Base-by-base conservation (phyloP, 2,888 invertebrate genomes). In the Drosophila picticornis region DNA sequence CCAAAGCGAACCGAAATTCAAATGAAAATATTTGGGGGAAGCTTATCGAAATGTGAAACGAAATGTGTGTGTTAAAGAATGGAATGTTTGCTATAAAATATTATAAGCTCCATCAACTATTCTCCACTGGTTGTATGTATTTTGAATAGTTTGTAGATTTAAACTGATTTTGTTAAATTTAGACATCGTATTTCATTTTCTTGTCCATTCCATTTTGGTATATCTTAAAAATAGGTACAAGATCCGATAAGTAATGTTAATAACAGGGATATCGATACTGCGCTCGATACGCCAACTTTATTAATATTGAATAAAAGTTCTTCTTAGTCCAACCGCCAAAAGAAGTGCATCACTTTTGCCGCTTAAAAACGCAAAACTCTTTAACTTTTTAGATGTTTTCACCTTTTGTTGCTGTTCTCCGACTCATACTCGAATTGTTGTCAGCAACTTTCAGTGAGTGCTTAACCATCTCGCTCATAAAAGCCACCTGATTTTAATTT, bases 381-480 rank as follows among this genome's bases (percentile, higher is more conserved):
- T 29, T 2, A 6, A 16, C 13, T 46, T 16, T 16, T 19, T 22
- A 31, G 13, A 11, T 48, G 1, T 22, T 50, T 25, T 2, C 7
- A 9, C 22, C 16, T 13, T 22, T 29, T 11, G 57, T 9, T 32
- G 46, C 10, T 29, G 13, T 38, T 38, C 25, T 29, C 46, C 22
- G 19, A 10, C 2, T 34, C 22, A 9, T 1, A 19, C 25, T 67
- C 4, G 25, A 61, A 27, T 11, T 32, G 40, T 27, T 53, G 48
- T 60, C 32, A 63, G 51, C 57, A 29, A 56, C 38, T 52, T 64
- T 40, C 25, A 22, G 22, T 13, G 16, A 43, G 59, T 56, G 32
- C 59, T 70, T 29, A 74, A 71, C 51, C 51, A 63, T 29, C 63
- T 70, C 40, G 50, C 48, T 46, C 60, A 71, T 77, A 66, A 64